Evolutionary conservation across 2,888 invertebrate genomes (phyloP), one percentile per base, ranked within the genome.

Genomic region (Meiosimyza decipiens): DNA sequence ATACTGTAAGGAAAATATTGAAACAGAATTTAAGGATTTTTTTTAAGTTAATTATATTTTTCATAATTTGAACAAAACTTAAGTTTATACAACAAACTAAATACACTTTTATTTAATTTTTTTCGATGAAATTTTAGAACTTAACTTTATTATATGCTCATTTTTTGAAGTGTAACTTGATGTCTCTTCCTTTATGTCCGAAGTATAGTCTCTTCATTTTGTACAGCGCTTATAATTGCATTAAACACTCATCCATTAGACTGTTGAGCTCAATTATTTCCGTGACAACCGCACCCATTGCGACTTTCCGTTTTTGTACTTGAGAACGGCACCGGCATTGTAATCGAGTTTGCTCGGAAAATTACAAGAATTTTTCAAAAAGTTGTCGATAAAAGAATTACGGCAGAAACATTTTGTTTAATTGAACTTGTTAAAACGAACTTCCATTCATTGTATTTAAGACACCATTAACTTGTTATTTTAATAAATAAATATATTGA

Each of bases 161-260:
- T 57, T 28, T 57, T 57, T n/a, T 57, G 13, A 28, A 6, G 28
- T 57, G 22, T 11, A 6, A 57, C 22, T 28, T 22, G 12, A 28
- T 57, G 22, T 28, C 28, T 28, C 57, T 57, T 57, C 22, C 7
- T 18, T 28, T 40, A 6, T 22, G 62, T 55, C 18, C 67, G 64
- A 64, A 62, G 51, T 7, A 47, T 28, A 55, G 33, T 50, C 66
- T 18, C 16, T 49, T 47, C n/a, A 49, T 33, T 52, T 67, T 59
- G 22, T 72, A 72, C 28, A 28, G 12, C 57, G 28, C 28, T 28
- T 15, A 57, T 79, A 79, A 79, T 79, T 78, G 77, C 79, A 79
- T 79, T 79, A 79, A 79, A 78, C 75, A 77, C 76, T 77, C 77
- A 78, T 79, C 79, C 79, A 79, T 79, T 79, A 79, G 77, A 77